Evolutionary conservation across 2,797 vertebrate species (phyloP).

Genomic region (Channallabes apus): DNA sequence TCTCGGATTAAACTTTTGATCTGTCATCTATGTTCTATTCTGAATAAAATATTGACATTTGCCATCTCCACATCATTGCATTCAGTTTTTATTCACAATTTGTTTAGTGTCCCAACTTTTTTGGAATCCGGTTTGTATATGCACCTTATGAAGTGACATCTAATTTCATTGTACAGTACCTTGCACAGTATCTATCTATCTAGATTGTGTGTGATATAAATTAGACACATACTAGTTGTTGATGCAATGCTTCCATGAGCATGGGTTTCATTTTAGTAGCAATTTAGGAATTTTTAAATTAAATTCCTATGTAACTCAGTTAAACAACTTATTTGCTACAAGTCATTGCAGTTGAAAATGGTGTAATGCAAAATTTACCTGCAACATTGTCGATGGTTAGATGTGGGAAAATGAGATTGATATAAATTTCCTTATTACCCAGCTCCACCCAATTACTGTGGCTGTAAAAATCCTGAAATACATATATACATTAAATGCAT

Average conservation of each 20-base stretch:
- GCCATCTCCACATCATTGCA: too few species aligned
- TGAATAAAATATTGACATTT: too few species aligned
- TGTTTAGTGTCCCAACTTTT: too few species aligned
- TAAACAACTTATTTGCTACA: not conserved
- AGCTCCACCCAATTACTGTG: slow-evolving; percentile 80
- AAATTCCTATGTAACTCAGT: not conserved
- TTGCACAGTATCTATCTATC: too few species aligned
- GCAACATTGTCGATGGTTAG: slow-evolving; percentile 56
- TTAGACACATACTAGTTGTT: not conserved
- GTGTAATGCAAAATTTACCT: slow-evolving; percentile 29
- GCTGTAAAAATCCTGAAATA: slow-evolving; percentile 77
- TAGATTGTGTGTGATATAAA: not conserved
- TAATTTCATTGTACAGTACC: too few species aligned
- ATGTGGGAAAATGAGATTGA: slow-evolving; percentile 66
- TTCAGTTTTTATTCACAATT: too few species aligned
- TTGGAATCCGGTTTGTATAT: too few species aligned
- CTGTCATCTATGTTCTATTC: too few species aligned
- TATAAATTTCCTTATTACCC: slow-evolving; percentile 64
- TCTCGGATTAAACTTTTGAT: too few species aligned
- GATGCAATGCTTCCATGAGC: not conserved
- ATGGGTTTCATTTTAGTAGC: not conserved
- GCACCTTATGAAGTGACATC: too few species aligned
- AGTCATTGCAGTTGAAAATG: not conserved
- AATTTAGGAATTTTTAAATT: not conserved
- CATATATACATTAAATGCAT: not conserved